Evolutionary conservation across 2,888 invertebrate genomes (phyloP).

Genomic region (Rhagium mordax): DNA sequence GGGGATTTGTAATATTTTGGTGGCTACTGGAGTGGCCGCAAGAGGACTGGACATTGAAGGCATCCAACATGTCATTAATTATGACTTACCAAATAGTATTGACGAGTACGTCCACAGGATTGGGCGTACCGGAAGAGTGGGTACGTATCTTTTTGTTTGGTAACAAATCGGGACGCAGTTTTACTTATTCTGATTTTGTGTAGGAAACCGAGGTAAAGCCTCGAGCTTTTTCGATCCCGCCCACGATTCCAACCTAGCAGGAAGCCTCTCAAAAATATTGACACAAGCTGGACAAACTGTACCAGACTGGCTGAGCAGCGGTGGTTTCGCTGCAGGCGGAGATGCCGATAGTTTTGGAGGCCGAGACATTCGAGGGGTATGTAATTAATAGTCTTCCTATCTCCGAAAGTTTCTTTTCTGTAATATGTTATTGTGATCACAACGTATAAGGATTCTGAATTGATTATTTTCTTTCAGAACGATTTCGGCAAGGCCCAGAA

Average conservation of each 20-base stretch:
- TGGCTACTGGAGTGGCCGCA: slow-evolving; percentile 96
- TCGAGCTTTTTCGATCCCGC: slow-evolving; percentile 85
- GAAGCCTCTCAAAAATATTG: slow-evolving; percentile 81
- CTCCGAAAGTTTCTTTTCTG: too few species aligned
- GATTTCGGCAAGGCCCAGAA: slow-evolving; percentile 60
- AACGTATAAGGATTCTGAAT: too few species aligned
- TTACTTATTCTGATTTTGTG: not conserved
- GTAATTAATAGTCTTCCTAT: slow-evolving; percentile 2
- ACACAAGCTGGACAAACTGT: slow-evolving; percentile 84
- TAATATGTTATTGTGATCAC: too few species aligned
- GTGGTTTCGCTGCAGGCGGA: slow-evolving; percentile 71
- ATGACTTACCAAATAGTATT: slow-evolving; percentile 89
- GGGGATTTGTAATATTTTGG: slow-evolving; percentile 80
- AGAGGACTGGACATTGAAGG: slow-evolving; percentile 93
- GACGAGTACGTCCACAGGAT: slow-evolving; percentile 97
- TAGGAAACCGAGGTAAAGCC: slow-evolving; percentile 84
- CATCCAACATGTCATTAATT: slow-evolving; percentile 92
- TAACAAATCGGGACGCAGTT: too few species aligned
- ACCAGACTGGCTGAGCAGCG: slow-evolving; percentile 81
- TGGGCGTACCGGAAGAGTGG: slow-evolving; percentile 95
- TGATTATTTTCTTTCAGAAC: slow-evolving; percentile 53
- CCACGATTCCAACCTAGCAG: slow-evolving; percentile 76
- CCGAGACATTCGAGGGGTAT: slow-evolving; percentile 78
- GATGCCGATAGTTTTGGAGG: slow-evolving; percentile 78
- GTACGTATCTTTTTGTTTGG: too few species aligned